Evolutionary conservation across 1,140 invertebrate genomes (phyloP).

Genomic region (Apis dorsata): DNA sequence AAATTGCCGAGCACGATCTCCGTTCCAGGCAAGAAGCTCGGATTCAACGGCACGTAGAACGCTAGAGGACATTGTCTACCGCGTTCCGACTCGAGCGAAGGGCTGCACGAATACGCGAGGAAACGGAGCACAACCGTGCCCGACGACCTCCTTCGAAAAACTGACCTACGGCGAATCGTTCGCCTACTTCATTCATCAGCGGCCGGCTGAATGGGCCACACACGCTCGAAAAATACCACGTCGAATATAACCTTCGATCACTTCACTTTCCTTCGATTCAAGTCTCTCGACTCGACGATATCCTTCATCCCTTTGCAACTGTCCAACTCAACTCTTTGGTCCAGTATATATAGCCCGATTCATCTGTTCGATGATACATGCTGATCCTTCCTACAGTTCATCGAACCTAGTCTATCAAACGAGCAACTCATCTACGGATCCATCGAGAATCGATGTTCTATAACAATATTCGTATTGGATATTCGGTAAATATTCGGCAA

Average conservation of each 20-base stretch:
- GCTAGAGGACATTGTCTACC: constrained; percentile 6
- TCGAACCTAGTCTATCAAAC: neutral
- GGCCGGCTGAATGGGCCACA: constrained; percentile 32
- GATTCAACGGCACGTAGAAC: neutral
- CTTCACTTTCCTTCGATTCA: neutral
- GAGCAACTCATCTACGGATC: neutral
- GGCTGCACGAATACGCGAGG: neutral
- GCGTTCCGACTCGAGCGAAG: neutral
- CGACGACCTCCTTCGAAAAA: constrained; percentile 58
- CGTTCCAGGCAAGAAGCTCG: neutral
- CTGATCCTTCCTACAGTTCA: neutral
- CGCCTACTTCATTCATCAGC: constrained; percentile 58
- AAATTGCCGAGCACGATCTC: neutral
- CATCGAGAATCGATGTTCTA: neutral
- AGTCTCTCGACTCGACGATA: neutral
- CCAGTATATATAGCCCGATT: neutral
- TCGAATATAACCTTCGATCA: neutral
- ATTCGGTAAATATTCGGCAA: neutral
- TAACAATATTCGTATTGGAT: neutral
- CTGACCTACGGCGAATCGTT: constrained; percentile 70
- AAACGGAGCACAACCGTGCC: constrained; percentile 18
- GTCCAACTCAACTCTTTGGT: too few species aligned
- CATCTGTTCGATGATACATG: neutral
- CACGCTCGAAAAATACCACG: neutral
- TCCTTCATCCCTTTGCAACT: neutral